Base-by-base conservation (phyloP, 2,113 vertebrate species). In the Megaceryle maxima region DNA sequence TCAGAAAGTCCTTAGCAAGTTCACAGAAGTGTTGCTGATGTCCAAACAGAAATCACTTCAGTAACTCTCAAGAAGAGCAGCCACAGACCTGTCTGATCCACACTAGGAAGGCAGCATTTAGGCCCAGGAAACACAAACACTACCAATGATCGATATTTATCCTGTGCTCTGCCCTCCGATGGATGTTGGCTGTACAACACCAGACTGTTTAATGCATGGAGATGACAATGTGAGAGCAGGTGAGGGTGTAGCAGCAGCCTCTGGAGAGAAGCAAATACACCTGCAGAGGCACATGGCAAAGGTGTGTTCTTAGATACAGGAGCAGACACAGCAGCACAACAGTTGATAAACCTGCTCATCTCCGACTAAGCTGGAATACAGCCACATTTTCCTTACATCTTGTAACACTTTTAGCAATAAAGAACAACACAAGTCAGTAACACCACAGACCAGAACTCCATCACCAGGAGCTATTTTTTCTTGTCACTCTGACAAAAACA, bases 161-260 rank as follows among this genome's bases (percentile, higher is more conserved):
- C 46, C 57, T 0, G 3, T 0, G 0, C 11, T 56, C n/a, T 44
- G 48, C 41, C 21, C 16, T 33, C 37, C 56, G 41, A 62, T 13
- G 18, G 53, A 46, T n/a, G 20, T 3, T 28, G 29, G 24, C 77
- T 5, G 1, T 1, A 43, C 28, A 87, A 60, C 28, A 37, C 43
- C 33, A 39, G 7, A 10, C 48, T 35, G 33, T 43, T 64, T 67
- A 67, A 72, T 43, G 22, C 25, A 59, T 0, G 31, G 39, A 28
- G 63, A 31, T 18, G 33, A 24, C 43, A 48, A 17, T 1, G 26
- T 4, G 14, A 63, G 63, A 87, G 20, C 72, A 83, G 19, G 51
- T 21, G 3, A 62, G 29, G 2, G 9, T 3, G 1, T 1, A 87
- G 46, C 51, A 83, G 63, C 60, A 78, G 48, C 43, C n/a, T 67